phyloP scores from a whole-genome alignment of 2,113 vertebrate species.

The Todiramphus chloris region DNA sequence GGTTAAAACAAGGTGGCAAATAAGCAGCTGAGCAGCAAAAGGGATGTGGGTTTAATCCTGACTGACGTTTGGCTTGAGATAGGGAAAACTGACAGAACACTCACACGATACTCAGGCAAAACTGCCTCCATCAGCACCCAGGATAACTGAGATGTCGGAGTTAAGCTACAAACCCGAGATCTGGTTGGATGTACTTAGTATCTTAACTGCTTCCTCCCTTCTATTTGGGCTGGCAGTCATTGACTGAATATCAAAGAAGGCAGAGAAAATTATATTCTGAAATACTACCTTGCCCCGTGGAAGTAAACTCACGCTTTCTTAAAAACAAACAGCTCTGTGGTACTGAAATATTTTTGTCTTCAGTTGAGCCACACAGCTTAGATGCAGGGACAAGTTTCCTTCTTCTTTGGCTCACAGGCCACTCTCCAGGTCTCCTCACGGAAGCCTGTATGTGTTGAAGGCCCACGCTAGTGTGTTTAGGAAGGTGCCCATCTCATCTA shows the following conservation, averaged over 20 bases:
- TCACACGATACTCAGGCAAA: neutral
- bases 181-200: neutral
- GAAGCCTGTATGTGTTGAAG: neutral
- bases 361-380: neutral
- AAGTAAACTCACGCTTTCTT: neutral
- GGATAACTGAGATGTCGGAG: neutral
- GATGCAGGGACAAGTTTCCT: neutral
- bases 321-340: neutral
- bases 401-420: neutral
- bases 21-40: neutral
- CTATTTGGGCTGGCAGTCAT: neutral
- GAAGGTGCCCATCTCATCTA: neutral
- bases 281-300: neutral
- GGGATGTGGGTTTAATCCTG: neutral
- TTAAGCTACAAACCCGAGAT: neutral
- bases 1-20: neutral
- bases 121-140: neutral
- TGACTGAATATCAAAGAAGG: neutral
- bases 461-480: too few relatives aligned
- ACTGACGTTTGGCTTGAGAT: neutral
- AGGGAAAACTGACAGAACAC: neutral
- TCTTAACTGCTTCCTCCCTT: neutral
- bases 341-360: neutral
- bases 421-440: neutral
- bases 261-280: neutral